phyloP scores from a whole-genome alignment of 2,888 invertebrate genomes.

The Xylophagus ater region DNA sequence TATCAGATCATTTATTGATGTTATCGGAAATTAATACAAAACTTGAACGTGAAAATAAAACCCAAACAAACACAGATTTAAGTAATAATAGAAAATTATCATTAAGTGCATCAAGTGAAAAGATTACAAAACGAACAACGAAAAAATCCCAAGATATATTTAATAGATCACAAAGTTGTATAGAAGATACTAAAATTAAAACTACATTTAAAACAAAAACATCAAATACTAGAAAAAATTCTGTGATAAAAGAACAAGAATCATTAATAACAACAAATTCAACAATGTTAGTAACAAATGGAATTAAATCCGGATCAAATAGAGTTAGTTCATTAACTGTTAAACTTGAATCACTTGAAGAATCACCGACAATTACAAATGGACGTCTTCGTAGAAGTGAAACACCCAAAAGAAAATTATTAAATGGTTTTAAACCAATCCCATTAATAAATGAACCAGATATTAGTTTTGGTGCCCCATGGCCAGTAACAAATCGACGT shows the following conservation, averaged over 20 bases:
- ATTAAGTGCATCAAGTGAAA: constrained; percentile 30
- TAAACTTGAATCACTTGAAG: constrained; percentile 35
- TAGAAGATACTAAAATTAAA: constrained; percentile 1
- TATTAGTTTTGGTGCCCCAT: constrained; percentile 36
- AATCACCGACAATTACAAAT: constrained; percentile 27
- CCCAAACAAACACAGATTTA: constrained; percentile 1
- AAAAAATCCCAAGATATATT: constrained; percentile 40
- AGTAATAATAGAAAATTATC: constrained; percentile 4
- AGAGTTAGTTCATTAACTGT: constrained; percentile 27
- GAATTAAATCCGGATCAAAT: neutral
- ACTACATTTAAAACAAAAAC: neutral
- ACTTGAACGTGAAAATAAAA: constrained; percentile 23
- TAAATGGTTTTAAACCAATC: too few species aligned
- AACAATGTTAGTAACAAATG: neutral
- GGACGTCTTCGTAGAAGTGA: too few species aligned
- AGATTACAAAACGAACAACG: constrained; percentile 35
- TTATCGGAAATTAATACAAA: constrained; percentile 52
- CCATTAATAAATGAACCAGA: neutral
- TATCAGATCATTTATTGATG: constrained; percentile 67
- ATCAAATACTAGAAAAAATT: constrained; percentile 29
- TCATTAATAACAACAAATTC: constrained; percentile 17
- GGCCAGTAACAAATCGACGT: constrained; percentile 43
- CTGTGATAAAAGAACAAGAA: constrained; percentile 21
- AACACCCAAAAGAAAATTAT: too few species aligned
- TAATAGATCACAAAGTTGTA: constrained; percentile 7